Evolutionary conservation across 2,113 vertebrate species (phyloP), one percentile per base, ranked within the genome.

Genomic region (Cynopterus brachyotis): DNA sequence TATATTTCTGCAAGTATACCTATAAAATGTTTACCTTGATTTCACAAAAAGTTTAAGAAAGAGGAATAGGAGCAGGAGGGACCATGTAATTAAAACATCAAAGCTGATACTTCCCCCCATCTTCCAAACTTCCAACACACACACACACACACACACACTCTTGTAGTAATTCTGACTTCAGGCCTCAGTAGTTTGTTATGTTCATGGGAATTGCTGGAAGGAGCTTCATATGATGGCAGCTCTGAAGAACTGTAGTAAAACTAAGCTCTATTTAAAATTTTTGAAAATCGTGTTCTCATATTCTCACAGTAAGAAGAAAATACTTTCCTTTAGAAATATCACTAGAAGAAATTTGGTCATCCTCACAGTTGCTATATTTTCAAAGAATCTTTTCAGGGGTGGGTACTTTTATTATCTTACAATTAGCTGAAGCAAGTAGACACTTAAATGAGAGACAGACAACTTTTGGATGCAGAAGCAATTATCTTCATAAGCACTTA

Each of bases 141-240:
- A 42, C 5, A 15, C 17, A 5, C 16, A 10, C 32, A 2, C n/a
- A 79, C 30, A 35, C 35, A 40, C 3, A 42, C 22, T 20, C 11
- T n/a, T 16, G 17, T 57, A 60, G 32, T 20, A 35, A 93, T 35
- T 78, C 28, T 57, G 42, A 42, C 64, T 80, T 80, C 53, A 79
- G 62, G 92, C 60, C 11, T 80, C 67, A 35, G 26, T 32, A 50
- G 32, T 73, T 85, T 60, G 67, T 89, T 67, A 50, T 92, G 92
- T 95, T 89, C 89, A 92, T 40, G 20, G 80, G 30, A 95, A 96
- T 83, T 90, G 75, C 32, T 35, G 89, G 57, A 94, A 85, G 9
- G 47, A 84, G 9, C 50, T 55, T 55, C 35, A 91, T 93, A 73
- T 89, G 55, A 82, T 7, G 89, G 59, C 53, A 85, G 37, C 19